A percentile compares a stretch with the other conserved stretches of the same genome.
phyloP scores from a whole-genome alignment of 1,140 invertebrate genomes.

The Oryctes rhinoceros region DNA sequence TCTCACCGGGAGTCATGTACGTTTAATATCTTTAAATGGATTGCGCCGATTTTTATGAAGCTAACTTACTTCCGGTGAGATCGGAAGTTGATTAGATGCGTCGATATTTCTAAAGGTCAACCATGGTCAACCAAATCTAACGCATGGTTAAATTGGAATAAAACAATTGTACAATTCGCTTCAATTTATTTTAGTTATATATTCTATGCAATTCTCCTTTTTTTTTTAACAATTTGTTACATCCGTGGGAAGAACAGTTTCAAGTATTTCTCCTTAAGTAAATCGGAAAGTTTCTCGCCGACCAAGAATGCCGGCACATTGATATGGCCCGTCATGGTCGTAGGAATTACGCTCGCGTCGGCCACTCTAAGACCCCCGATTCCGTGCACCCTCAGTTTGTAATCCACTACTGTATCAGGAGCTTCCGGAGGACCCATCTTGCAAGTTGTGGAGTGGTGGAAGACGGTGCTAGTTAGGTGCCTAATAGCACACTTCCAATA shows the following conservation, averaged over 20 bases:
- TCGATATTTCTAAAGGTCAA: no score
- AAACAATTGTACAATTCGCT: no score
- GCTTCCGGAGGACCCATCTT: constrained; percentile 67
- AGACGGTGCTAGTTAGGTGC: constrained; percentile 56
- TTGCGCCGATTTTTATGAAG: no score
- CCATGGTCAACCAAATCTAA: no score
- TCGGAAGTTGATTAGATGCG: no score
- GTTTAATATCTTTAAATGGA: no score
- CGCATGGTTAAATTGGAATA: no score
- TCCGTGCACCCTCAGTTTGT: constrained; percentile 62
- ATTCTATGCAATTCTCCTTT: not conserved
- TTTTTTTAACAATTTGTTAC: not conserved
- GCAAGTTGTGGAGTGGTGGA: constrained; percentile 66
- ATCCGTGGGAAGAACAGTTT: not conserved
- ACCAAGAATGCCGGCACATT: constrained; percentile 82
- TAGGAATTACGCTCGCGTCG: constrained; percentile 78
- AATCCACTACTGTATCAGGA: constrained; percentile 66
- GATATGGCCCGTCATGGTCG: constrained; percentile 73
- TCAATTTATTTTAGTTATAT: no score
- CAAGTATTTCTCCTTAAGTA: constrained; percentile 68
- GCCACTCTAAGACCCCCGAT: constrained; percentile 69
- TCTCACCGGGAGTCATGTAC: no score
- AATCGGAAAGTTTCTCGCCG: constrained; percentile 82
- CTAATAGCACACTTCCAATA: constrained; percentile 65
- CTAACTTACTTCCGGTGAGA: no score